A percentile compares a stretch with the other conserved stretches of the same genome.
phyloP scores from a whole-genome alignment of 2,113 vertebrate genomes.

The Symphodus melops region DNA sequence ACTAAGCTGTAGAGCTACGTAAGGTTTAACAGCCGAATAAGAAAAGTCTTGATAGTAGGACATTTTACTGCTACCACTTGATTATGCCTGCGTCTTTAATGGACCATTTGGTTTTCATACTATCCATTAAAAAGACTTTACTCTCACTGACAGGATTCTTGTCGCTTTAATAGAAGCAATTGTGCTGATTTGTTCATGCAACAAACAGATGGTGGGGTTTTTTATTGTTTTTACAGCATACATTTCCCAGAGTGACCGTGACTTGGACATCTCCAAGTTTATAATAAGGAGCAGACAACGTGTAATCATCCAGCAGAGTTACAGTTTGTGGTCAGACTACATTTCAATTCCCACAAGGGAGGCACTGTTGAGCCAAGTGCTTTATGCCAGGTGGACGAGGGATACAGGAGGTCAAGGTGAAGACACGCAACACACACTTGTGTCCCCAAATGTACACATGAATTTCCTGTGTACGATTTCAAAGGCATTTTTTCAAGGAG shows the following conservation, averaged over 20 bases:
- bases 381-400: constrained; percentile 45
- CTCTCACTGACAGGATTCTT: too few relatives aligned
- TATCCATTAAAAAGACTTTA: not conserved
- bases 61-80: constrained; percentile 15
- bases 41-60: not conserved
- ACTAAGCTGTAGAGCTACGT: not conserved
- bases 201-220: constrained; percentile 23
- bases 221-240: not conserved
- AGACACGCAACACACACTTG: not conserved
- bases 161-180: not conserved
- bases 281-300: constrained; percentile 11
- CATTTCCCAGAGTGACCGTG: constrained; percentile 6
- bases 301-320: constrained; percentile 20
- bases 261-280: constrained; percentile 4
- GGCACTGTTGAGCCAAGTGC: constrained; percentile 23
- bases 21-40: too few relatives aligned
- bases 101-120: constrained; percentile 16
- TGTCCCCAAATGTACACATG: constrained; percentile 7
- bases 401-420: constrained; percentile 44
- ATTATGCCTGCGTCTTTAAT: constrained; percentile 25
- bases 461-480: constrained; percentile 59
- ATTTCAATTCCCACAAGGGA: constrained; percentile 31
- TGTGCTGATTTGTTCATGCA: constrained; percentile 13
- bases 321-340: constrained; percentile 29
- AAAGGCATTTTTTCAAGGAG: constrained; percentile 4